Conservation (phyloP, 2,113 vertebrate genomes). For the Hippoglossus stenolepis region DNA sequence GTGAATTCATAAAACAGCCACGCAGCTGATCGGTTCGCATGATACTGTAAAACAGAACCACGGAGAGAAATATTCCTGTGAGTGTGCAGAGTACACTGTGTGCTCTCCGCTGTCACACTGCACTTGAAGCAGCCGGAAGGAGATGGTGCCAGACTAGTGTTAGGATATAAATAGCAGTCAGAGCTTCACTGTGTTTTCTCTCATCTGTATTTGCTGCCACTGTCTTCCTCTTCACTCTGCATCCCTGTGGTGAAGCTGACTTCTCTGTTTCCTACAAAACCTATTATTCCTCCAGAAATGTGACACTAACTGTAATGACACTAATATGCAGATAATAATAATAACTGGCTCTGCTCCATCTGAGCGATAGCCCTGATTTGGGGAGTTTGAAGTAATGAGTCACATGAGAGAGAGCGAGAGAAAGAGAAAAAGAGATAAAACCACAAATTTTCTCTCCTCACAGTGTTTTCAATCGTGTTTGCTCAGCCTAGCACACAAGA, state of each 20-base stretch:
- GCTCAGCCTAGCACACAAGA: not conserved
- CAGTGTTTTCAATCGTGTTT: not conserved
- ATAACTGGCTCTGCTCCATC: conserved; percentile 8
- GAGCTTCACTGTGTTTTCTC: conserved; percentile 68
- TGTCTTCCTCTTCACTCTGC: conserved; percentile 45
- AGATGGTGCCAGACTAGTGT: conserved; percentile 69
- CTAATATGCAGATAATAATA: not conserved
- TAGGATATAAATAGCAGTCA: conserved; percentile 78
- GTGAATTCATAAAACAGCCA: conserved; percentile 13
- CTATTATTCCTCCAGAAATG: no score
- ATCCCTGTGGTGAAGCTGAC: no score
- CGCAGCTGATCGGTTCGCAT: not conserved
- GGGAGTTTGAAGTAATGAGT: conserved; percentile 6
- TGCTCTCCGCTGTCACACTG: conserved; percentile 50
- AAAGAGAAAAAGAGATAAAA: not conserved
- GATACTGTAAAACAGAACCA: conserved; percentile 12
- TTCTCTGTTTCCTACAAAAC: no score
- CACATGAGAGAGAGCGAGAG: not conserved
- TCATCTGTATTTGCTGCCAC: conserved; percentile 73
- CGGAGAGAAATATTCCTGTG: conserved; percentile 11
- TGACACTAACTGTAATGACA: not conserved
- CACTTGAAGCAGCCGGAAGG: conserved; percentile 60
- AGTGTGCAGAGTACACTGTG: conserved; percentile 39
- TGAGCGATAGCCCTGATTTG: not conserved
- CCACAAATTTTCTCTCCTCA: not conserved